These are phyloP conservation scores for Palythoa caribaeorum DNA, from an alignment of 92 coral and sea anemone genomes.

Conservation along the genomic window DNA sequence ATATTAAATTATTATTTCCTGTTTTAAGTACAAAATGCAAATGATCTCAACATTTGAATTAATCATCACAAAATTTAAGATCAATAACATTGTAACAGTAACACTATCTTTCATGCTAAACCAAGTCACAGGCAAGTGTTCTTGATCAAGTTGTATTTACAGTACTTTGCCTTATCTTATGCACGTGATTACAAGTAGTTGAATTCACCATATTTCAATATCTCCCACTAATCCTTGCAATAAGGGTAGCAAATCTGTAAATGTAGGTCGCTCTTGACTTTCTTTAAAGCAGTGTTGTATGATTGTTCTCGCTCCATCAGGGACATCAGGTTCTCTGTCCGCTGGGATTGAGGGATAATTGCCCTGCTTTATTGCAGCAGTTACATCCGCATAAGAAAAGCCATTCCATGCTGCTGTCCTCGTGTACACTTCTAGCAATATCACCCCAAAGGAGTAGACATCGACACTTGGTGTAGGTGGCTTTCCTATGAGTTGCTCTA, in stretches of 20 bases:
- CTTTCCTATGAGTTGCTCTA: constrained; percentile 50
- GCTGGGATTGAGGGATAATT: constrained; percentile 7
- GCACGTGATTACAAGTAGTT: too few relatives aligned
- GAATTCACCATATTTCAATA: constrained; percentile 36
- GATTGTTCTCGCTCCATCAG: constrained; percentile 10
- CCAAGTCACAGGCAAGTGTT: too few relatives aligned
- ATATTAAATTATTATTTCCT: too few relatives aligned
- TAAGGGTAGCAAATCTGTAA: constrained; percentile 9
- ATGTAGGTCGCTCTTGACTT: constrained; percentile 18
- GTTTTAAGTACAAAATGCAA: too few relatives aligned
- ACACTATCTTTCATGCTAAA: too few relatives aligned
- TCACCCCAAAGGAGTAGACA: constrained; percentile 60
- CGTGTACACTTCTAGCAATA: constrained; percentile 43
- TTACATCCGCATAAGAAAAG: constrained; percentile 1
- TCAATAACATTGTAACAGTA: too few relatives aligned
- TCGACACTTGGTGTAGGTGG: constrained; percentile 46
- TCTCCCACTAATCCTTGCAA: constrained; percentile 23
- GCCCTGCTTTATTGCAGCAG: constrained; percentile 7
- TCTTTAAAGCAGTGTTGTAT: constrained; percentile 25
- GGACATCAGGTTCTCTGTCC: background rate
- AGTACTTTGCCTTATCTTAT: too few relatives aligned
- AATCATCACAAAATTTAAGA: too few relatives aligned
- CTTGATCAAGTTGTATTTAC: too few relatives aligned
- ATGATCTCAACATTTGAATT: too few relatives aligned
- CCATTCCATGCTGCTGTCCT: constrained; percentile 50